A percentile compares a stretch with the other conserved stretches of the same genome.
Conservation (phyloP, 2,797 vertebrate genomes). For the Falco concolor region DNA sequence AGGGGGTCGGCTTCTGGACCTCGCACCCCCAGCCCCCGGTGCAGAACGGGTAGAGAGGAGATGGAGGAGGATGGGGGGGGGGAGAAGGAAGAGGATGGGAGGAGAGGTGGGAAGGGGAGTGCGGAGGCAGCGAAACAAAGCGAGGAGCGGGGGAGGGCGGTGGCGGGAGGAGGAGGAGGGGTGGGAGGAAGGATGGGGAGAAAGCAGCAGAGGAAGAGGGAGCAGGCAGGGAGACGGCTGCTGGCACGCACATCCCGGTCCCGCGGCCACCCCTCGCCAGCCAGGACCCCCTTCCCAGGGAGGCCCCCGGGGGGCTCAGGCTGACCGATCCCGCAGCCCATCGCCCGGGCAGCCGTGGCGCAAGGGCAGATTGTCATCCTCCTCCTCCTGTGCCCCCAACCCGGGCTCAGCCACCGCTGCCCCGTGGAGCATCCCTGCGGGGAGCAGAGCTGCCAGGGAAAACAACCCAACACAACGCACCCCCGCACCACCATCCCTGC, state of each 20-base stretch:
- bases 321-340: neutral
- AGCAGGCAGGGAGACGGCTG: neutral
- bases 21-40: too few species aligned
- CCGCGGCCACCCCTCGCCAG: neutral
- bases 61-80: neutral
- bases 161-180: neutral
- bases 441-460: neutral
- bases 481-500: neutral
- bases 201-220: neutral
- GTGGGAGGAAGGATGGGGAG: neutral
- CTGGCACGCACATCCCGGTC: neutral
- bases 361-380: neutral
- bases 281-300: neutral
- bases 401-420: neutral
- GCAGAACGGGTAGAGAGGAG: neutral
- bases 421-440: neutral
- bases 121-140: conserved; percentile 11
- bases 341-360: neutral
- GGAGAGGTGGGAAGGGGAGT: neutral
- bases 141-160: neutral
- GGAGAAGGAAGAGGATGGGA: neutral
- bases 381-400: neutral
- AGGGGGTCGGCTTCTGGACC: neutral
- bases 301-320: neutral
- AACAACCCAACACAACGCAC: neutral